Conservation (phyloP, 2,113 vertebrate species). For the Pandion haliaetus region DNA sequence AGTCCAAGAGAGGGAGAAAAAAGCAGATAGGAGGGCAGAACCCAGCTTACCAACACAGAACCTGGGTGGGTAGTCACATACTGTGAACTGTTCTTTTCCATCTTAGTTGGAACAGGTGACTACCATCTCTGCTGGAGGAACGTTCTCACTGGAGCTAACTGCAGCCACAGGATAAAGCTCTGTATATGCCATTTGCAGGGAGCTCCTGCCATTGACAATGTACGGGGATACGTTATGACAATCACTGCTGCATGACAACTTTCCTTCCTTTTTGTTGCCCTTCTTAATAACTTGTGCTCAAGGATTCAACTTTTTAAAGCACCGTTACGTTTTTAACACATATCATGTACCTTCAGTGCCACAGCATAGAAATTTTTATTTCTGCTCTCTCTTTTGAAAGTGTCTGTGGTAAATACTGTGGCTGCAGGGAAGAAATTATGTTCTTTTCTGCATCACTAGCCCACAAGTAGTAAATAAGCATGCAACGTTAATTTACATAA, state of each 20-base stretch:
- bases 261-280: neutral
- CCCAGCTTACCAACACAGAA: neutral
- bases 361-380: neutral
- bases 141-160: neutral
- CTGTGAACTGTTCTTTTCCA: neutral
- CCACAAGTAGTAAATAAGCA: neutral
- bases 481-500: neutral
- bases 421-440: neutral
- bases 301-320: neutral
- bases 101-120: neutral
- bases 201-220: neutral
- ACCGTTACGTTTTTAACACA: neutral
- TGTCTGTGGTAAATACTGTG: neutral
- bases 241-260: neutral
- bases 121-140: neutral
- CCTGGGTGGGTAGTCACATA: fast-evolving
- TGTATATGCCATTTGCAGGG: fast-evolving
- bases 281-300: neutral
- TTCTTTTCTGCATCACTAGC: neutral
- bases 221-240: no score
- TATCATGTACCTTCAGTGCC: neutral
- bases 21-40: neutral
- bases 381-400: neutral
- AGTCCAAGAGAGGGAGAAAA: neutral
- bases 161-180: neutral